Conservation (phyloP, 2,113 vertebrate genomes). For the Muntiacus muntjak region DNA sequence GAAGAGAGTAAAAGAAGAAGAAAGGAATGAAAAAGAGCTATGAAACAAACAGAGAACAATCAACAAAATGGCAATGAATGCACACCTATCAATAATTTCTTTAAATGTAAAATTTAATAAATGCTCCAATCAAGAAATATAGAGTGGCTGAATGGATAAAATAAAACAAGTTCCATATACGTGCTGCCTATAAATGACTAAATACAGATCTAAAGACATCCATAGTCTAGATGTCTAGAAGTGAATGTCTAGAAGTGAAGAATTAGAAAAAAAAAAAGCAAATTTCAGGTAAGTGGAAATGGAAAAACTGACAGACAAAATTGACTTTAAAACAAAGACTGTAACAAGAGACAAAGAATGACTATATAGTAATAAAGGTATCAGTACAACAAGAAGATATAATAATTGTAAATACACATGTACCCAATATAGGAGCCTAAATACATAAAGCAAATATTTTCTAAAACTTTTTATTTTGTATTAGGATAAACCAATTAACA, state of each 20-base stretch:
- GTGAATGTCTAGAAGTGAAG: neutral
- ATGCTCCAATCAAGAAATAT: neutral
- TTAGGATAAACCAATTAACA: neutral
- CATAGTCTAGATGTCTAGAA: neutral
- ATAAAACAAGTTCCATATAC: neutral
- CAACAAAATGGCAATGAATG: neutral
- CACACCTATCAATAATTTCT: neutral
- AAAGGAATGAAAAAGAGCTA: neutral
- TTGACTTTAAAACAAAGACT: neutral
- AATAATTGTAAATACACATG: neutral
- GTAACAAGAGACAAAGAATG: neutral
- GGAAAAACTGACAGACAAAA: neutral
- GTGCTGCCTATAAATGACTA: neutral
- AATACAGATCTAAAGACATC: neutral
- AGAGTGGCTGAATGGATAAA: neutral
- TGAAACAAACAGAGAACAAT: neutral
- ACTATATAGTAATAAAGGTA: neutral
- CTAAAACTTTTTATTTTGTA: neutral
- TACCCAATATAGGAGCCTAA: neutral
- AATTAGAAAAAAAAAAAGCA: neutral
- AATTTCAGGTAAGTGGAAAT: neutral
- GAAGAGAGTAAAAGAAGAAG: neutral
- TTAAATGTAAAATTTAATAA: neutral
- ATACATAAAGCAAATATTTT: neutral
- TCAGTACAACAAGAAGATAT: neutral